Evolutionary conservation across 2,888 invertebrate genomes (phyloP), one percentile per base, ranked within the genome.

Genomic region (Rhamnusium bicolor): DNA sequence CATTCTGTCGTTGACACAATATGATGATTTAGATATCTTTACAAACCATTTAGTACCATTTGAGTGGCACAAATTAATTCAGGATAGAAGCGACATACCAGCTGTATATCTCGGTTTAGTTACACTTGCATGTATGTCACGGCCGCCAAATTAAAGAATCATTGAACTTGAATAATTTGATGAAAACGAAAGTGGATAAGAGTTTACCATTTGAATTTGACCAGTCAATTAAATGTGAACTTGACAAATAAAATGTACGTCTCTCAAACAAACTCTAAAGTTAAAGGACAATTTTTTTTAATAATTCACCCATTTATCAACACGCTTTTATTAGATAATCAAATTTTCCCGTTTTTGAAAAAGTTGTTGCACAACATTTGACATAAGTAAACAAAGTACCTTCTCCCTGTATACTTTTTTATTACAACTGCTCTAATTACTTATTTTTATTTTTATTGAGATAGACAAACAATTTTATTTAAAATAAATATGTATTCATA

Each of bases 81-180:
- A 40, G 0, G 40, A 40, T 14, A 40, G 10, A 4, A 40, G 40
- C 40, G 40, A n/a, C 40, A 12, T n/a, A n/a, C 40, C n/a, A n/a
- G 40, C 10, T 3, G 12, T 40, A 5, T 6, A 2, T 40, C 40
- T 40, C n/a, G n/a, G 40, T 40, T 21, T 53, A 12, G 24, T 24
- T 24, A 6, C 10, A 21, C 10, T 24, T 12, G 21, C 24, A 53
- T 53, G 21, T 53, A 24, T 53, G 53, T 53, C 53, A 53, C n/a
- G 53, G 53, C 24, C 53, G n/a, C 19, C 53, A 21, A 24, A n/a
- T 53, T 53, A 24, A 51, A 19, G 53, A 53, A 53, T 19, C 53
- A 24, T 53, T 53, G 53, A 53, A 53, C 53, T 53, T 53, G 53
- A 53, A n/a, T 53, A n/a, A 12, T 21, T 53, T 19, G 53, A 53